A percentile compares a stretch with the other conserved stretches of the same genome.
Evolutionary conservation across 2,797 vertebrate species (phyloP).

Genomic region (Danionella dracula): DNA sequence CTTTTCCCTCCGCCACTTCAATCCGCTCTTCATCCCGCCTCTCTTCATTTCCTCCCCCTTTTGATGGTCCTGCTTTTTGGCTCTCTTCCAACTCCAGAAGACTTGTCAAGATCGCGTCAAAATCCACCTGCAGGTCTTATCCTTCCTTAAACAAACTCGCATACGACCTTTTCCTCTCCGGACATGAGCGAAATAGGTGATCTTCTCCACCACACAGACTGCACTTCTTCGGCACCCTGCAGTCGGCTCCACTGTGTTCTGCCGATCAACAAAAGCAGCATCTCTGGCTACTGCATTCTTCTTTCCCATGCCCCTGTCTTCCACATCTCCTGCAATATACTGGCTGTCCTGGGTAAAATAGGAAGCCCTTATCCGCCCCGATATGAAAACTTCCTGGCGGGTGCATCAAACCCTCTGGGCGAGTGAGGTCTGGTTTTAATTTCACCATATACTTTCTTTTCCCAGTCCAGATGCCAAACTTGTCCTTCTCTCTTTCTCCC

Average conservation of each 20-base stretch:
- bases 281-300: background rate
- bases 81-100: too few relatives aligned
- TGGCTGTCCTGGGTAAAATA: background rate
- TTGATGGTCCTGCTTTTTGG: too few relatives aligned
- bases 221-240: too few relatives aligned
- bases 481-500: background rate
- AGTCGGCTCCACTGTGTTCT: background rate
- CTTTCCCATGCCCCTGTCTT: background rate
- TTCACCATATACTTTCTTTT: background rate
- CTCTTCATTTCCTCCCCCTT: too few relatives aligned
- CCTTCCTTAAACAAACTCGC: too few relatives aligned
- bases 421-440: background rate
- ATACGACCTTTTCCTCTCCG: too few relatives aligned
- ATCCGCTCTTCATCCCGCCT: too few relatives aligned
- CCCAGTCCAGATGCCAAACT: background rate
- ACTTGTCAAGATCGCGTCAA: too few relatives aligned
- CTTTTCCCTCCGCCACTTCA: too few relatives aligned
- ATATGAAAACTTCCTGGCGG: background rate
- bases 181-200: too few relatives aligned
- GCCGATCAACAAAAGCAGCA: background rate
- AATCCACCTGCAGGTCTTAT: too few relatives aligned
- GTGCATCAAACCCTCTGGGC: background rate
- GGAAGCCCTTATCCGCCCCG: background rate
- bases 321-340: constrained; percentile 6
- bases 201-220: too few relatives aligned